Evolutionary conservation across 2,797 vertebrate species (phyloP).

Genomic region (Graptemys geographica): DNA sequence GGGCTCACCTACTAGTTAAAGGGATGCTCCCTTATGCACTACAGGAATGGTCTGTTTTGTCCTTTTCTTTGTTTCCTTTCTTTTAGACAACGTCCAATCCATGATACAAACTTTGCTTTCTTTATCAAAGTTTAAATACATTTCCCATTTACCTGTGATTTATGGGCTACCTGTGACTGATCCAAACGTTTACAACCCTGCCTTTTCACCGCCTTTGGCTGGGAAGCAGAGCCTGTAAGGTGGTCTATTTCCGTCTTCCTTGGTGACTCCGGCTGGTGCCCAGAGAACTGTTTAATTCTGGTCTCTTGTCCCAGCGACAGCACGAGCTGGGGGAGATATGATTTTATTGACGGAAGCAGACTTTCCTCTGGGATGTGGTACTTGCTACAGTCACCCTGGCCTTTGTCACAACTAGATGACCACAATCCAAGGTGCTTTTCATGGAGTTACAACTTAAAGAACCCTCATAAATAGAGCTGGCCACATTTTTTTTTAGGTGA

Average conservation of each 20-base stretch:
- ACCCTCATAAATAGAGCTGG: neutral
- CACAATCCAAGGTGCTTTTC: neutral
- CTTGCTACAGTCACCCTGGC: neutral
- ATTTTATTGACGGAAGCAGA: neutral
- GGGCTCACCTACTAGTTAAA: too few relatives aligned
- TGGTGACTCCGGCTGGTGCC: neutral
- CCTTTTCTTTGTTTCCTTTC: neutral
- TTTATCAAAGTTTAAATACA: neutral
- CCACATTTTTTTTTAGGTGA: neutral
- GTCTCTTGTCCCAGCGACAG: neutral
- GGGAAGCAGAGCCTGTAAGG: neutral
- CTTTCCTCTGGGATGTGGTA: neutral
- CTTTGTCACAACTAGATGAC: neutral
- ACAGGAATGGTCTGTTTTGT: neutral
- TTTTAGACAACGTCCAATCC: neutral
- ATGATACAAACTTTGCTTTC: neutral
- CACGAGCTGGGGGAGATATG: neutral
- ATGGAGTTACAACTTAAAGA: neutral
- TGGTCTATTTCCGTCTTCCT: neutral
- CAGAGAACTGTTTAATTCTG: neutral
- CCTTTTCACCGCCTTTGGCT: neutral
- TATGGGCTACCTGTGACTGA: neutral
- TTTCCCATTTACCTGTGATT: neutral
- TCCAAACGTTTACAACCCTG: fast-evolving
- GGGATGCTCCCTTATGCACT: neutral